These are phyloP conservation scores for Chlamydotis undulata DNA, from an alignment of 2,113 vertebrate genomes.

Conservation along the genomic window DNA sequence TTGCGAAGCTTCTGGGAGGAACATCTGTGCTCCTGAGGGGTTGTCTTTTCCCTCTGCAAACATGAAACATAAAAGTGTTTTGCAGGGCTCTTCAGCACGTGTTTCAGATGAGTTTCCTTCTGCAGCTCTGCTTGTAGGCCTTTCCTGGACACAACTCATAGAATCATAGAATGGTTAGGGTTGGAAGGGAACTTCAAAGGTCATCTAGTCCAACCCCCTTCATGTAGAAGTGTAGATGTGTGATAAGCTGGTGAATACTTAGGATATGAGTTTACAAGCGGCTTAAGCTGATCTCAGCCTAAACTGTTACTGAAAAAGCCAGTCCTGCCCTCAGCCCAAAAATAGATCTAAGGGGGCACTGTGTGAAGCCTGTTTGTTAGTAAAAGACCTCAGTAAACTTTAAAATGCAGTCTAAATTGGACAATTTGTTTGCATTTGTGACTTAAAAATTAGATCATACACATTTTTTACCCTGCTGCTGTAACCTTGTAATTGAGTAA, in stretches of 20 bases:
- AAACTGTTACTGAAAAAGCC: neutral
- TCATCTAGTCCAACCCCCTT: too few species aligned
- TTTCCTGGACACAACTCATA: neutral
- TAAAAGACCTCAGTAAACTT: neutral
- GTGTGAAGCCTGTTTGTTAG: neutral
- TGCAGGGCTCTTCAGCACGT: neutral
- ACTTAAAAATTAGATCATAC: neutral
- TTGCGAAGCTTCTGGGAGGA: neutral
- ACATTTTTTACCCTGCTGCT: neutral
- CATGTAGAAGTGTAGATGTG: rapidly evolving
- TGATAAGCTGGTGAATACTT: neutral
- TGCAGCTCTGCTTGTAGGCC: neutral
- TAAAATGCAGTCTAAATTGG: neutral
- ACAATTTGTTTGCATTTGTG: neutral
- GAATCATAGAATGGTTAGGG: too few species aligned
- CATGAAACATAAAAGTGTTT: rapidly evolving
- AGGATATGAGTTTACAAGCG: neutral
- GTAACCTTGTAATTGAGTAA: neutral
- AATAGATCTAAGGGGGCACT: neutral
- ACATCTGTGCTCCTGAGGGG: neutral
- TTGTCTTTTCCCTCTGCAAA: neutral
- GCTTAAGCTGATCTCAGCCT: neutral
- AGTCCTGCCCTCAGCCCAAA: neutral
- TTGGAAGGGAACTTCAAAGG: too few species aligned
- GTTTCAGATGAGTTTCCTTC: neutral